Conservation (phyloP, 2,888 invertebrate species). For the Drosophila mettleri region DNA sequence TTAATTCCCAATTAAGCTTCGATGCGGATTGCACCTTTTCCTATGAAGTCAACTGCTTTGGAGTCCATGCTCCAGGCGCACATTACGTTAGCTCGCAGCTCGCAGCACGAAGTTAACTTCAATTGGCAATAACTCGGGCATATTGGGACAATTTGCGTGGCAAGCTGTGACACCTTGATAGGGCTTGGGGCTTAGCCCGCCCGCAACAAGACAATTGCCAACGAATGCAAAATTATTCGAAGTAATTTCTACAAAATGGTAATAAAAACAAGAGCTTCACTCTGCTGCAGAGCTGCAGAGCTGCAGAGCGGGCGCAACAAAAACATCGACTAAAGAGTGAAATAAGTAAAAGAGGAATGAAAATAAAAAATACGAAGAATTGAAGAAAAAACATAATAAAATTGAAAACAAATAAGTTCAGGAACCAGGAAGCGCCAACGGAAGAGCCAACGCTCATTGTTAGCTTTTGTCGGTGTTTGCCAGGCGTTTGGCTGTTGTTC, state of each 20-base stretch:
- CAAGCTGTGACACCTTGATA: conserved; percentile 33
- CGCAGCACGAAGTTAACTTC: conserved; percentile 14
- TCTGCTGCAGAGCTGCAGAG: too few species aligned
- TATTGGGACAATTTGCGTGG: conserved; percentile 43
- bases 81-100: not conserved
- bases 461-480: conserved; percentile 58
- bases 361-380: not conserved
- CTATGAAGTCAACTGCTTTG: not conserved
- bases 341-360: not conserved
- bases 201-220: conserved; percentile 35
- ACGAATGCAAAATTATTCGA: conserved; percentile 50
- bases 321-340: conserved; percentile 4
- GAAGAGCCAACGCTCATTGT: conserved; percentile 62
- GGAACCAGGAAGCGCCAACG: conserved; percentile 59
- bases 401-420: conserved; percentile 73
- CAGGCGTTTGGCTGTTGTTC: conserved; percentile 41
- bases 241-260: conserved; percentile 29
- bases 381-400: conserved; percentile 48
- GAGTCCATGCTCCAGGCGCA: not conserved
- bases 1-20: not conserved
- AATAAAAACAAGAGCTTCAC: conserved; percentile 24
- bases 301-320: conserved; percentile 3
- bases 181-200: not conserved
- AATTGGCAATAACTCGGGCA: conserved; percentile 34
- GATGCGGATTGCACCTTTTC: not conserved